phyloP scores from a whole-genome alignment of 2,113 vertebrate genomes.

The Equus przewalskii region DNA sequence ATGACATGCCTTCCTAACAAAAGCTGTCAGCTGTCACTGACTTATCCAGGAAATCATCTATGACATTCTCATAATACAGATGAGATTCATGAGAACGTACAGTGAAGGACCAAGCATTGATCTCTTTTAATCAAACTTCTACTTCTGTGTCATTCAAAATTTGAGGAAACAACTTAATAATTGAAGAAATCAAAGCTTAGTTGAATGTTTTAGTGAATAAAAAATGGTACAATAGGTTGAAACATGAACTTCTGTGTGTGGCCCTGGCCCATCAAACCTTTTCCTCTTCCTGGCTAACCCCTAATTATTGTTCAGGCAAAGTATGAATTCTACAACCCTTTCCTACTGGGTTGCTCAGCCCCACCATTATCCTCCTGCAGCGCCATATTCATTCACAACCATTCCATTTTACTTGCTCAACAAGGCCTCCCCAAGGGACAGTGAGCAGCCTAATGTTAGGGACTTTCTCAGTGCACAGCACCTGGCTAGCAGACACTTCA shows the following conservation, averaged over 20 bases:
- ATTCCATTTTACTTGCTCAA: neutral
- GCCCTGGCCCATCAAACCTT: neutral
- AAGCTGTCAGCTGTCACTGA: neutral
- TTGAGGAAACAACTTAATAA: neutral
- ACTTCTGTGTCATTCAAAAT: neutral
- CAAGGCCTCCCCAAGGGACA: neutral
- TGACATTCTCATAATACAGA: neutral
- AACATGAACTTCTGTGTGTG: neutral
- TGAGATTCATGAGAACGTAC: neutral
- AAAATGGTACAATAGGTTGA: neutral
- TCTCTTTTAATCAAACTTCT: neutral
- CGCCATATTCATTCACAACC: rapidly evolving
- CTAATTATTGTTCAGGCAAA: neutral
- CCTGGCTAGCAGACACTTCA: neutral
- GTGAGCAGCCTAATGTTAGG: neutral
- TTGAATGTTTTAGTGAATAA: neutral
- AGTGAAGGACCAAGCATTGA: neutral
- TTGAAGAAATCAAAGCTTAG: neutral
- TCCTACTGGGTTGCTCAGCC: rapidly evolving
- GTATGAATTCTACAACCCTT: too few species aligned
- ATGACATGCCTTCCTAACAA: neutral
- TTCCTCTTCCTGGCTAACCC: neutral
- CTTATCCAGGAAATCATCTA: neutral
- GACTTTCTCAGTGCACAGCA: neutral
- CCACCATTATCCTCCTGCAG: neutral